phyloP scores from a whole-genome alignment of 2,888 invertebrate species.

The Oscheius sp. region DNA sequence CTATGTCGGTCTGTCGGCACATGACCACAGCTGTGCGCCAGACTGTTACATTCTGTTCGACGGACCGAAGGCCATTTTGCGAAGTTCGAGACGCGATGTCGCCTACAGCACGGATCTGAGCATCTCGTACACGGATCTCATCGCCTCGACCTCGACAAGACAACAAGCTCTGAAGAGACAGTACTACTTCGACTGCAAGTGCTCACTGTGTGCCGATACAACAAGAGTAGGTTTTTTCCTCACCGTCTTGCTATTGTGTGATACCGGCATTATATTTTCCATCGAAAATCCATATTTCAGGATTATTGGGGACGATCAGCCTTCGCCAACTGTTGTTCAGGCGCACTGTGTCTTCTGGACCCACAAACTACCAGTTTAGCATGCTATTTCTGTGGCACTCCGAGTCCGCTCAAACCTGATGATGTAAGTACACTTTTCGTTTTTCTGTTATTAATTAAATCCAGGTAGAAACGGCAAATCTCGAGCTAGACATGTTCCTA shows the following conservation, averaged over 20 bases:
- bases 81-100: conserved; percentile 36
- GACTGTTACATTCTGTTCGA: conserved; percentile 46
- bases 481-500: conserved; percentile 28
- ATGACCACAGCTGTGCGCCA: conserved; percentile 47
- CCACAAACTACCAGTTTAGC: background rate
- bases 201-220: conserved; percentile 37
- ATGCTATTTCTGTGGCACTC: conserved; percentile 29
- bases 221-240: conserved; percentile 34
- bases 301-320: conserved; percentile 26
- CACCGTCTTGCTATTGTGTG: no score
- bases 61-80: conserved; percentile 43
- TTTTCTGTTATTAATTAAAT: background rate
- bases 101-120: conserved; percentile 23
- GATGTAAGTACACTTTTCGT: conserved; percentile 15
- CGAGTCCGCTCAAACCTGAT: conserved; percentile 13
- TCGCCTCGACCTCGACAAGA: conserved; percentile 33
- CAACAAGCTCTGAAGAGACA: conserved; percentile 36
- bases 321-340: conserved; percentile 22
- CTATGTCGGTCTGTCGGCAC: conserved; percentile 46
- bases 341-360: conserved; percentile 31
- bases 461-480: conserved; percentile 31
- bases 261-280: no score
- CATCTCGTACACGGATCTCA: conserved; percentile 35
- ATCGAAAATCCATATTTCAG: conserved; percentile 12
- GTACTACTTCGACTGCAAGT: conserved; percentile 47